Percentiles rank a stretch among this genome's conserved stretches.
These are phyloP conservation scores for Pseudanteris insignis DNA, from an alignment of 2,888 invertebrate species.

Conservation along the genomic window DNA sequence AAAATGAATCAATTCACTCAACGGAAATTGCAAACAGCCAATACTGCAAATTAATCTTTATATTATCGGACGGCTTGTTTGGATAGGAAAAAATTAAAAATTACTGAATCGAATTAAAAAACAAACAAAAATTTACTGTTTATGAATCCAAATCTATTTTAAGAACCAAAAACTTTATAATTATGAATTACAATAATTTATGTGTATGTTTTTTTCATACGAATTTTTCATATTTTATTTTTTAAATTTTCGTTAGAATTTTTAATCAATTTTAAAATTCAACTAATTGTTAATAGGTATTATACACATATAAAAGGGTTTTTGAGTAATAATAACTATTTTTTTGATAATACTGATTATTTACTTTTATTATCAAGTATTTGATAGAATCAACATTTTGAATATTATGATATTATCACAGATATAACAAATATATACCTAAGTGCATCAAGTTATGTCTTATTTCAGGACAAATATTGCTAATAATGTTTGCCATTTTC, in stretches of 20 bases:
- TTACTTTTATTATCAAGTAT: conserved; percentile 15
- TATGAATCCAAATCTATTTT: no score
- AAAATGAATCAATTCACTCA: conserved; percentile 12
- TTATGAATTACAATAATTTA: no score
- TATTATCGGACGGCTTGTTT: conserved; percentile 1
- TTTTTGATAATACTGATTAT: conserved; percentile 1
- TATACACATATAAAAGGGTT: no score
- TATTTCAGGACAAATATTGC: not conserved
- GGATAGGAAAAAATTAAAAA: not conserved
- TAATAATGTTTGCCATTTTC: no score
- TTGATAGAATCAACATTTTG: conserved; percentile 34
- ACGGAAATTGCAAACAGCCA: not conserved
- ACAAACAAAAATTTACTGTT: no score
- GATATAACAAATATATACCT: conserved; percentile 24
- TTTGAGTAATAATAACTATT: not conserved
- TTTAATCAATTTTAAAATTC: no score
- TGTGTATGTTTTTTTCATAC: no score
- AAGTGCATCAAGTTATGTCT: conserved; percentile 11
- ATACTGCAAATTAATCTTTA: conserved; percentile 12
- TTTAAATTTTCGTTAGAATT: no score
- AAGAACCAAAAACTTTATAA: no score
- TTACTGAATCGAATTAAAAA: not conserved
- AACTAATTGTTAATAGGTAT: no score
- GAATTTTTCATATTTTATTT: no score
- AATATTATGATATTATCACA: conserved; percentile 32